Evolutionary conservation across 1,140 invertebrate species (phyloP).

Genomic region (Zaprionus inermis): DNA sequence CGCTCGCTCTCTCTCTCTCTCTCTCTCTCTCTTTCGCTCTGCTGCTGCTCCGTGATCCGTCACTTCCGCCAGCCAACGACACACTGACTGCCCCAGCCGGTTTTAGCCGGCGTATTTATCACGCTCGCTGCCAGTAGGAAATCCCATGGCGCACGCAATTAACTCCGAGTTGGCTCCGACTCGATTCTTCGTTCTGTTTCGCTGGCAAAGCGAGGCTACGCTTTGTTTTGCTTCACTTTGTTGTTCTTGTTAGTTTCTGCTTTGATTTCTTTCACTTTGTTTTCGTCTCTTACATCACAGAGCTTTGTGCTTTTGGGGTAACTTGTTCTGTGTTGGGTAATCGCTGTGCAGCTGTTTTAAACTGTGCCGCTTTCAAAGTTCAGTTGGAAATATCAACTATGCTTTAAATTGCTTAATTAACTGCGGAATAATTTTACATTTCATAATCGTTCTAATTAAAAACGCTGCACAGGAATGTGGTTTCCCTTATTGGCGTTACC

Average conservation of each 20-base stretch:
- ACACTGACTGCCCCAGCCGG: slow-evolving; percentile 60
- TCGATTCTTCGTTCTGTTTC: slow-evolving; percentile 15
- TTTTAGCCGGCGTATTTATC: slow-evolving; percentile 60
- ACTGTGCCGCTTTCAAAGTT: slow-evolving; percentile 31
- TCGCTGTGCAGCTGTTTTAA: background rate
- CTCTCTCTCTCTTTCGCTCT: no score
- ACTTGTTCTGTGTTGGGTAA: slow-evolving; percentile 1
- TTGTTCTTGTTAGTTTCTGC: slow-evolving; percentile 20
- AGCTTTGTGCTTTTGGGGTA: slow-evolving; percentile 21
- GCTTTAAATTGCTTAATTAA: slow-evolving; percentile 26
- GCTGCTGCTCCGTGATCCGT: slow-evolving; percentile 35
- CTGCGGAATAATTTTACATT: background rate
- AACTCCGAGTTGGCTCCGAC: slow-evolving; percentile 7
- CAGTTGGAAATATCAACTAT: slow-evolving; percentile 9
- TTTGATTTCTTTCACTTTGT: slow-evolving; percentile 61
- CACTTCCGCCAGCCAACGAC: slow-evolving; percentile 53
- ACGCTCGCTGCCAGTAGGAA: slow-evolving; percentile 8
- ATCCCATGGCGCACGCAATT: slow-evolving; percentile 55
- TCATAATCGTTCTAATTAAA: slow-evolving; percentile 3
- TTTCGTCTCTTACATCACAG: slow-evolving; percentile 24
- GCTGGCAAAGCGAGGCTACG: background rate
- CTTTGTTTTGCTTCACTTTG: slow-evolving; percentile 23
- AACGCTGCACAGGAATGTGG: slow-evolving; percentile 10
- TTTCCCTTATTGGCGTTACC: background rate
- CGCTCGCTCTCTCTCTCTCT: no score